Evolutionary conservation across 2,113 vertebrate species (phyloP).

Genomic region (Gnathonemus echidnorhynchus): DNA sequence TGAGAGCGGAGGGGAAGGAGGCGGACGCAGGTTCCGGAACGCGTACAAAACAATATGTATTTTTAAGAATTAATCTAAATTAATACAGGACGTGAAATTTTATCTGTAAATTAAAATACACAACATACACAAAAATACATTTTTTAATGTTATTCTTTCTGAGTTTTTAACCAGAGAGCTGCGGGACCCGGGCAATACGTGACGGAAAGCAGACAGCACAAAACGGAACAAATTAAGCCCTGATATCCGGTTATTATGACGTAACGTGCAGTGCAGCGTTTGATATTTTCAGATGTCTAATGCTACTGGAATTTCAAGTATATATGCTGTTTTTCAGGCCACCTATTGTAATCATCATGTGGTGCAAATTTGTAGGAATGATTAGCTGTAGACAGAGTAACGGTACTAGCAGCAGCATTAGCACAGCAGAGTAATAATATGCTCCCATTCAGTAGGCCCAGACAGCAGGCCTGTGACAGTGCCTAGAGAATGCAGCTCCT

Average conservation of each 20-base stretch:
- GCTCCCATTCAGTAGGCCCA: background rate
- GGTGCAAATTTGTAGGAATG: background rate
- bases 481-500: background rate
- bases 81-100: background rate
- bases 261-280: background rate
- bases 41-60: background rate
- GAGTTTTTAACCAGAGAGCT: background rate
- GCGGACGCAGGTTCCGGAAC: background rate
- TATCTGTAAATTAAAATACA: background rate
- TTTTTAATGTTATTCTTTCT: background rate
- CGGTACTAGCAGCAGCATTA: background rate
- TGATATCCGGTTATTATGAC: background rate
- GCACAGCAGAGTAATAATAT: background rate
- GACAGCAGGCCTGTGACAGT: background rate
- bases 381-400: background rate
- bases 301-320: background rate
- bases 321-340: background rate
- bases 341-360: background rate
- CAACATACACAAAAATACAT: background rate
- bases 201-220: background rate
- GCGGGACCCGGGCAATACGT: background rate
- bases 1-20: background rate
- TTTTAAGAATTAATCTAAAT: background rate
- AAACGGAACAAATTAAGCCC: background rate
- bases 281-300: background rate